These are phyloP conservation scores for Myrmecobius fasciatus DNA, from an alignment of 2,113 vertebrate species.

Conservation along the genomic window DNA sequence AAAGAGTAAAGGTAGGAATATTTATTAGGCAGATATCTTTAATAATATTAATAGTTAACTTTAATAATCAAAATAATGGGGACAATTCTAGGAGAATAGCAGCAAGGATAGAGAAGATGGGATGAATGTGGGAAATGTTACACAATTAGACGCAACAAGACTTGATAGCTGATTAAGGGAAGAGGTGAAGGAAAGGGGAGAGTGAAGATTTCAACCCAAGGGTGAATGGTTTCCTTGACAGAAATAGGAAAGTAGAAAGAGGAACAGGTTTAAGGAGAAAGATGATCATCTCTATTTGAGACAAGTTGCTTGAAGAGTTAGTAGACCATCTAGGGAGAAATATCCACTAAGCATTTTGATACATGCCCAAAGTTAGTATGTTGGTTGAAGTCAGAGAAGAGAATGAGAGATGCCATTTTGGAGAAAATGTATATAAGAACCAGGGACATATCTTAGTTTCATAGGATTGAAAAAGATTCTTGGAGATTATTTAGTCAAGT, in stretches of 20 bases:
- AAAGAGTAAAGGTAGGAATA: background rate
- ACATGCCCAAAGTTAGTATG: background rate
- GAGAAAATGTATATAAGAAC: background rate
- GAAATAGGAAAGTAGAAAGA: background rate
- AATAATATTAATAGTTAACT: background rate
- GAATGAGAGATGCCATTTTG: background rate
- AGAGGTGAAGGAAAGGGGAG: background rate
- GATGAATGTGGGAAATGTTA: background rate
- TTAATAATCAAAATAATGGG: background rate
- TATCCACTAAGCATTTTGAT: background rate
- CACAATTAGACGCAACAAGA: background rate
- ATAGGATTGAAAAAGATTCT: background rate
- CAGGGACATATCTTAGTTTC: background rate
- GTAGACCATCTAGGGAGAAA: background rate
- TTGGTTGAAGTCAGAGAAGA: background rate
- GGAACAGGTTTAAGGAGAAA: background rate
- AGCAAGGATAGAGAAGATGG: background rate
- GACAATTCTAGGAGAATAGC: background rate
- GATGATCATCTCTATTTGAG: background rate
- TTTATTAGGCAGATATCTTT: background rate
- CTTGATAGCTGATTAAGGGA: background rate
- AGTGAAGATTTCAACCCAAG: background rate
- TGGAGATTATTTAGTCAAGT: background rate
- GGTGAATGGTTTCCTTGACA: background rate
- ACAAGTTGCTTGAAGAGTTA: background rate